A percentile compares a stretch with the other conserved stretches of the same genome.
phyloP scores from a whole-genome alignment of 2,888 invertebrate species.

The Plagiodera versicolora region DNA sequence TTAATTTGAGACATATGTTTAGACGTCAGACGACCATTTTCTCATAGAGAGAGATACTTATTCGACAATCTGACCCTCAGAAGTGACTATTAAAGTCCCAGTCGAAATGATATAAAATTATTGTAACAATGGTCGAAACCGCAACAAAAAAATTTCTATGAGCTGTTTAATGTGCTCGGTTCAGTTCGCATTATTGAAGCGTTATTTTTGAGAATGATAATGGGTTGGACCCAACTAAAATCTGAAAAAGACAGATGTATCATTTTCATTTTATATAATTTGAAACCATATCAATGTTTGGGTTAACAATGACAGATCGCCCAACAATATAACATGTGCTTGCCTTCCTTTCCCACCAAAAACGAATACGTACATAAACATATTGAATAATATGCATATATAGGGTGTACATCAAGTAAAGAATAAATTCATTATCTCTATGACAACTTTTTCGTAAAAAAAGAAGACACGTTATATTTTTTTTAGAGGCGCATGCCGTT shows the following conservation, averaged over 20 bases:
- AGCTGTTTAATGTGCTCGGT: conserved; percentile 24
- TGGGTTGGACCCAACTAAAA: conserved; percentile 5
- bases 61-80: conserved; percentile 34
- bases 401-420: too few relatives aligned
- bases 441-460: too few relatives aligned
- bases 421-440: too few relatives aligned
- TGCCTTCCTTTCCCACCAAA: too few relatives aligned
- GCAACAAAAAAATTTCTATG: conserved; percentile 43
- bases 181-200: conserved; percentile 5
- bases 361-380: too few relatives aligned
- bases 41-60: conserved; percentile 22
- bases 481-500: too few relatives aligned
- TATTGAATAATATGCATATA: too few relatives aligned
- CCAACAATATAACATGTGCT: too few relatives aligned
- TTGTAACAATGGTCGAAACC: conserved; percentile 38
- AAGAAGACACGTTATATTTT: too few relatives aligned
- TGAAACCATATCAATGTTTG: too few relatives aligned
- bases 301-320: too few relatives aligned
- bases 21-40: conserved; percentile 30
- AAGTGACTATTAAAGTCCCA: conserved; percentile 41
- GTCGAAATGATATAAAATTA: conserved; percentile 45
- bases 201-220: conserved; percentile 4
- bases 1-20: conserved; percentile 51
- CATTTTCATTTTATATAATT: not conserved
- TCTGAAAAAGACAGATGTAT: conserved; percentile 9